These are phyloP conservation scores for Isaurus tuberculatus DNA, from an alignment of 92 coral and sea anemone genomes.

Conservation along the genomic window DNA sequence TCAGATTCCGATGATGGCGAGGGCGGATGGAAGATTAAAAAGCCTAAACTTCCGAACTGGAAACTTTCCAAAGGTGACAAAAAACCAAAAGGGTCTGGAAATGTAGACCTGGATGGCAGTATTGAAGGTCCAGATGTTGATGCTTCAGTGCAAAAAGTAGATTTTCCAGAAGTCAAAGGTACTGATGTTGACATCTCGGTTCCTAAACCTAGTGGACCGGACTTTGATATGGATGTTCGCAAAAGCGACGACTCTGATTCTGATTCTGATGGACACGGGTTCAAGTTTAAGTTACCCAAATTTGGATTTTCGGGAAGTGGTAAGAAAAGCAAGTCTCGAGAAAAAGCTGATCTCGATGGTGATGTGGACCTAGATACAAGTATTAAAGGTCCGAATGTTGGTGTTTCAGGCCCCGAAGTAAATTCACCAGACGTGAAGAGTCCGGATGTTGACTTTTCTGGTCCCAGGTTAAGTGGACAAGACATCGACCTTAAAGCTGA, in stretches of 20 bases:
- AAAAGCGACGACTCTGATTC: background rate
- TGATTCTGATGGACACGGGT: background rate
- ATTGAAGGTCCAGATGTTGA: constrained; percentile 1
- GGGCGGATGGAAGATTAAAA: constrained; percentile 7
- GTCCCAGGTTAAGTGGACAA: constrained; percentile 4
- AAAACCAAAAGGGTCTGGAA: background rate
- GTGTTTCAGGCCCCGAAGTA: background rate
- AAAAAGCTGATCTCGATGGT: background rate
- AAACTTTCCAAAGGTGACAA: constrained; percentile 14
- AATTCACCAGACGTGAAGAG: background rate
- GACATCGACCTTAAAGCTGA: constrained; percentile 2
- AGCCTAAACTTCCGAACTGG: background rate
- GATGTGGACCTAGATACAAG: background rate
- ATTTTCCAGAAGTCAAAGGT: constrained; percentile 12
- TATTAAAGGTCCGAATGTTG: background rate
- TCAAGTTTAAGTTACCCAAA: background rate
- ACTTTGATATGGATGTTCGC: background rate
- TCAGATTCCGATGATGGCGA: constrained; percentile 33
- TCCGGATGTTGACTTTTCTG: constrained; percentile 7
- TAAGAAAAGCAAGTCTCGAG: background rate
- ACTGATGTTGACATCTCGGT: background rate
- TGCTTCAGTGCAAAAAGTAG: background rate
- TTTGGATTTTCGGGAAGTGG: background rate
- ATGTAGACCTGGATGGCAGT: background rate
- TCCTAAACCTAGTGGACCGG: background rate